Percentiles rank a stretch among this genome's conserved stretches.
These are phyloP conservation scores for Xerus rutilus DNA, from an alignment of 2,797 vertebrate genomes.

Conservation along the genomic window DNA sequence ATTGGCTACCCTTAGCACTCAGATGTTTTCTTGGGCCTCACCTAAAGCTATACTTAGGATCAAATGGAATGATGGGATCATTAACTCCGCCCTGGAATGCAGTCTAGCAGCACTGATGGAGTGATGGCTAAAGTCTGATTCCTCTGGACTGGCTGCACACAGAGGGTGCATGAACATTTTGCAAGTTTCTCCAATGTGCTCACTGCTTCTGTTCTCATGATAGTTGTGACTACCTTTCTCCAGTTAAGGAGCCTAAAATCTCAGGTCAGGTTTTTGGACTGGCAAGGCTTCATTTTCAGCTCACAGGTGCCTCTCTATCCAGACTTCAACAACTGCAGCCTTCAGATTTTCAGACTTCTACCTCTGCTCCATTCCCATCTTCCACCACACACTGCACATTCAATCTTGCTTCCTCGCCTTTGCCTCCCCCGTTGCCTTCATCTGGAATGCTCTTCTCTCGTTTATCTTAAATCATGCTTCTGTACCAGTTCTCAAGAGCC, in stretches of 20 bases:
- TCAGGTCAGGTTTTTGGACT: not conserved
- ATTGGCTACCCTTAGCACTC: not conserved
- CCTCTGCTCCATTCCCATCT: not conserved
- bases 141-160: not conserved
- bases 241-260: not conserved
- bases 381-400: not conserved
- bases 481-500: not conserved
- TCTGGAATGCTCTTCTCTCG: not conserved
- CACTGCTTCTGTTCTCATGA: not conserved
- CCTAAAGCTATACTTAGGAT: slow-evolving; percentile 37
- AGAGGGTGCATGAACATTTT: not conserved
- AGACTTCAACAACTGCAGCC: not conserved
- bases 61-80: slow-evolving; percentile 37
- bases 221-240: not conserved
- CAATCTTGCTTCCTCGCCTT: not conserved
- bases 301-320: not conserved
- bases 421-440: not conserved
- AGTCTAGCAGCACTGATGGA: slow-evolving; percentile 25
- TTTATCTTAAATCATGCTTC: not conserved
- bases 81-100: slow-evolving; percentile 60
- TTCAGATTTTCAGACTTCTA: not conserved
- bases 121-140: not conserved
- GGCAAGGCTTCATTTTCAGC: not conserved
- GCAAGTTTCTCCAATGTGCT: not conserved
- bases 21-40: slow-evolving; percentile 60